Evolutionary conservation across 2,113 vertebrate genomes (phyloP).

Genomic region (Mormoops blainvillei): DNA sequence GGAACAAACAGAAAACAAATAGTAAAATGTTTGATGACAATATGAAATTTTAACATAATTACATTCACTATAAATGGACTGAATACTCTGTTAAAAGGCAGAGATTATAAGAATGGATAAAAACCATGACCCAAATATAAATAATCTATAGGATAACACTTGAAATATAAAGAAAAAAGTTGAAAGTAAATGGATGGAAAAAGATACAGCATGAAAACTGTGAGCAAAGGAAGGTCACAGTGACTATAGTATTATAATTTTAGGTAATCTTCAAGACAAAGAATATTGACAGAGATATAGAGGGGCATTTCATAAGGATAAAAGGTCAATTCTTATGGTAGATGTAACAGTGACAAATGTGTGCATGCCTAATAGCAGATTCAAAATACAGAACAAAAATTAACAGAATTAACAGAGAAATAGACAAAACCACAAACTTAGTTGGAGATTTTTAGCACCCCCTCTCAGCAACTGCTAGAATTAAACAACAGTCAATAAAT

Average conservation of each 20-base stretch:
- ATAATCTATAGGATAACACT: background rate
- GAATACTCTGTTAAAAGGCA: background rate
- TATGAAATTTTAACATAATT: background rate
- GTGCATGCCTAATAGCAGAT: background rate
- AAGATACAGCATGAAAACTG: background rate
- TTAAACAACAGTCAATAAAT: background rate
- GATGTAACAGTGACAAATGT: background rate
- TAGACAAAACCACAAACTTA: background rate
- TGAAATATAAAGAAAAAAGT: background rate
- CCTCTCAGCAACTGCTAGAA: background rate
- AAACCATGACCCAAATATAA: background rate
- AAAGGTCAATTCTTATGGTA: background rate
- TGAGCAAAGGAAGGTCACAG: background rate
- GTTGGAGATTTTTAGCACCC: background rate
- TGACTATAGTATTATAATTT: background rate
- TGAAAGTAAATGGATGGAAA: conserved; percentile 1
- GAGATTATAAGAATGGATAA: background rate
- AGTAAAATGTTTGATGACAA: background rate
- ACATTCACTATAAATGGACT: background rate
- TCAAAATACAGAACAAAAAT: conserved; percentile 1
- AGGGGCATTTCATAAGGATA: background rate
- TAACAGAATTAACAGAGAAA: conserved; percentile 14
- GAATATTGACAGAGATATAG: background rate
- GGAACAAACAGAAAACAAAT: background rate
- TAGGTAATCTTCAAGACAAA: background rate